Evolutionary conservation across 2,888 invertebrate genomes (phyloP).

Genomic region (Drosophila nigricruria): DNA sequence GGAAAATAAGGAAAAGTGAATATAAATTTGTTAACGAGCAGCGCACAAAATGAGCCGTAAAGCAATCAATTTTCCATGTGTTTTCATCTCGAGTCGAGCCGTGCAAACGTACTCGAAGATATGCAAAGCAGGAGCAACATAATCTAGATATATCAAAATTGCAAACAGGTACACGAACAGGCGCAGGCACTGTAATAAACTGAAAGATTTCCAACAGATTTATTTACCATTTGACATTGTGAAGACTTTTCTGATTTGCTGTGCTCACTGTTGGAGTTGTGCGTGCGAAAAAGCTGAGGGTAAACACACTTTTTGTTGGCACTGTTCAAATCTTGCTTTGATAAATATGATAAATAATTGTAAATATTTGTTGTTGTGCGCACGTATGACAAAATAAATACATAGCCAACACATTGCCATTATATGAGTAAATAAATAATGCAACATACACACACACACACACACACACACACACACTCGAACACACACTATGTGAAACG

Average conservation of each 20-base stretch:
- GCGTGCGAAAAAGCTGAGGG: slow-evolving; percentile 39
- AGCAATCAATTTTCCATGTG: slow-evolving; percentile 80
- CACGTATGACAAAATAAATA: slow-evolving; percentile 74
- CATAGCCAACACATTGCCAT: slow-evolving; percentile 31
- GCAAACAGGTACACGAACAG: slow-evolving; percentile 27
- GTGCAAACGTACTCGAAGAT: slow-evolving; percentile 55
- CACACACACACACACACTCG: slow-evolving; percentile 11
- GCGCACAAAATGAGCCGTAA: slow-evolving; percentile 78
- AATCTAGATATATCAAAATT: slow-evolving; percentile 43
- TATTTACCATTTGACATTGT: slow-evolving; percentile 56
- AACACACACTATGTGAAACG: slow-evolving; percentile 42
- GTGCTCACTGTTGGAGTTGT: slow-evolving; percentile 11
- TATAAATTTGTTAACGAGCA: slow-evolving; percentile 70
- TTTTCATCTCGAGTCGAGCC: slow-evolving; percentile 53
- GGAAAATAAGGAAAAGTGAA: slow-evolving; percentile 44
- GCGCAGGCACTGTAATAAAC: slow-evolving; percentile 17
- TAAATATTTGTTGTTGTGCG: slow-evolving; percentile 52
- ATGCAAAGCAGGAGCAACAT: slow-evolving; percentile 62
- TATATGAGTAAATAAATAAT: slow-evolving; percentile 53
- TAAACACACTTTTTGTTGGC: slow-evolving; percentile 61
- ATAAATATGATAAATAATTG: slow-evolving; percentile 72
- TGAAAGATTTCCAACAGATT: slow-evolving; percentile 44
- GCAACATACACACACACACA: slow-evolving; percentile 20
- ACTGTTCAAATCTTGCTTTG: slow-evolving; percentile 39
- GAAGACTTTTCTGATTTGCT: slow-evolving; percentile 17